These are phyloP conservation scores for Urocitellus parryii DNA, from an alignment of 2,113 vertebrate species.

Conservation along the genomic window DNA sequence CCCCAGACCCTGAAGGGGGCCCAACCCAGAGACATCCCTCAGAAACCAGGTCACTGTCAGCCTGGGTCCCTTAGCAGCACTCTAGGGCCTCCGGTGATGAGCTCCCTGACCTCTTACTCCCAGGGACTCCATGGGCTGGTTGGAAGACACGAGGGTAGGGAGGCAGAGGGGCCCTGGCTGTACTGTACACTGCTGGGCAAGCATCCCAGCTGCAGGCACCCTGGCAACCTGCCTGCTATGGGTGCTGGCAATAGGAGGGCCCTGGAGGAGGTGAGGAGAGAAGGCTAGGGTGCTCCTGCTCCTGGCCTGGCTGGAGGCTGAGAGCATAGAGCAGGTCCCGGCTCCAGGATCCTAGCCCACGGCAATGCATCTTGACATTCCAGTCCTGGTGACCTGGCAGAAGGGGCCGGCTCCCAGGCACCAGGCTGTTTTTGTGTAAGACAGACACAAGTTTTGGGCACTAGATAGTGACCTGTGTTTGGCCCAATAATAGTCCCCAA, in stretches of 20 bases:
- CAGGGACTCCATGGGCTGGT: no score
- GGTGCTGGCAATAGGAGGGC: not conserved
- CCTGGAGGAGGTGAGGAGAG: not conserved
- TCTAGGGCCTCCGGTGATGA: no score
- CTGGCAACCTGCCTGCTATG: not conserved
- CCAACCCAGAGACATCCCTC: no score
- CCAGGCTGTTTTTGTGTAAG: not conserved
- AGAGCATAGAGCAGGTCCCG: not conserved
- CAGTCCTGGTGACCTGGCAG: not conserved
- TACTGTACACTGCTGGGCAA: no score
- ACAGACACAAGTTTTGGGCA: not conserved
- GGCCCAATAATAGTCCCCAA: not conserved
- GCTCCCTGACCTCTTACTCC: no score
- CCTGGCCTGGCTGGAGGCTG: not conserved
- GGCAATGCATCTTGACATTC: not conserved
- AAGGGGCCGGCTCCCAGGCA: no score
- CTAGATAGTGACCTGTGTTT: not conserved
- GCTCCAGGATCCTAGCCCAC: not conserved
- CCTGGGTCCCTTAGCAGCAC: no score
- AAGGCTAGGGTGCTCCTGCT: not conserved
- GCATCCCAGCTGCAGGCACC: not conserved
- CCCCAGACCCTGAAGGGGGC: no score
- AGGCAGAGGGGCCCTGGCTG: no score
- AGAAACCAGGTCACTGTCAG: no score
- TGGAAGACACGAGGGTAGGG: not conserved